Evolutionary conservation across 1,140 invertebrate species (phyloP), one percentile per base, ranked within the genome.

Genomic region (Meloidogyne chitwoodi): DNA sequence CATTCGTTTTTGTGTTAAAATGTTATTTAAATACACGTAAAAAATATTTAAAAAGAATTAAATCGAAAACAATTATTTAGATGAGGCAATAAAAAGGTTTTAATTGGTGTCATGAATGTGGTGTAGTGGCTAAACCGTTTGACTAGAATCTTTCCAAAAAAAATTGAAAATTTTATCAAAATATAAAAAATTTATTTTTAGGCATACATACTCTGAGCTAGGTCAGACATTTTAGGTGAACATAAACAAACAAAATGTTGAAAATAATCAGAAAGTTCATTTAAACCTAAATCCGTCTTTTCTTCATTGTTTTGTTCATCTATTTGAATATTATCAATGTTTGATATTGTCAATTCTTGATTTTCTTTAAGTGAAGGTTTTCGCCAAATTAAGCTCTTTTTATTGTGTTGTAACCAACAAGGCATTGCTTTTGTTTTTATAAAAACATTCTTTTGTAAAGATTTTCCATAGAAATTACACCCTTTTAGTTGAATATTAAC

Each of bases 231-330:
- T 73, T 61, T 41, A 24, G 56, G 71, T 29, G 71, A 56, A 34
- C 71, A 64, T 31, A 73, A n/a, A 24, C 71, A 65, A 4, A 73
- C 71, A 73, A 73, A 73, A 19, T 73, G 71, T 63, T 73, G 44
- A 34, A 73, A 73, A 31, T 73, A 73, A 38, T 73, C 71, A n/a
- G 71, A 56, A 24, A 73, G 44, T 63, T 73, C 71, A 16, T 24
- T 61, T 4, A 73, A 24, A 27, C 71, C 71, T 27, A 70, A 31
- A 29, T 70, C 68, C 0, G 24, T 19, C 1, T 26, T 70, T 19
- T 70, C 44, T 26, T 70, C 41, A 26, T 69, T 44, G 16, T 70
- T 26, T 61, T 26, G 16, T n/a, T 34, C 2, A 16, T 44, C 41
- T 14, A 14, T 16, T 16, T 44, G 44, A 19, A 16, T 70, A 19